A percentile compares a stretch with the other conserved stretches of the same genome.
phyloP scores from a whole-genome alignment of 35 echinoderm and acorn worm genomes.

The Acanthaster planci region DNA sequence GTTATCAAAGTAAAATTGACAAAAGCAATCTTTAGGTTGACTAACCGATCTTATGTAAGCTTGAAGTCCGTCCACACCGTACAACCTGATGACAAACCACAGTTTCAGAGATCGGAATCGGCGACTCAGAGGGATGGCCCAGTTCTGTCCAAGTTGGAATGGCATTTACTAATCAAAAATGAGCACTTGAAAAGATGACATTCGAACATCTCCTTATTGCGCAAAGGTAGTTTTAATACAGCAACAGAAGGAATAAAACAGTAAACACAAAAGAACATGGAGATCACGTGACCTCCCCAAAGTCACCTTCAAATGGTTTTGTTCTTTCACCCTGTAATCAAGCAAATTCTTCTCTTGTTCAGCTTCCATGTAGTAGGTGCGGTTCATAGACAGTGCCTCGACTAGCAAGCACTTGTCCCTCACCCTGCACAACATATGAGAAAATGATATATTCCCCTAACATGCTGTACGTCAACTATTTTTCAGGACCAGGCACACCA shows the following conservation, averaged over 20 bases:
- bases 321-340: conserved; percentile 47
- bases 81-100: conserved; percentile 77
- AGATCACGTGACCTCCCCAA: too few species aligned
- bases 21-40: neutral
- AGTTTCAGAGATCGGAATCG: conserved; percentile 75
- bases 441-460: neutral
- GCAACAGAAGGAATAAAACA: too few species aligned
- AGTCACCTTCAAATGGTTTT: neutral
- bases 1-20: too few species aligned
- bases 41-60: conserved; percentile 71
- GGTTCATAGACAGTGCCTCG: conserved; percentile 60
- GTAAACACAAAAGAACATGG: too few species aligned
- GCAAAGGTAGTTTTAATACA: too few species aligned
- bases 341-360: conserved; percentile 46
- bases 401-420: conserved; percentile 47
- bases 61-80: conserved; percentile 68
- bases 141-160: conserved; percentile 44
- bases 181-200: too few species aligned
- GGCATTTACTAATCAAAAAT: neutral
- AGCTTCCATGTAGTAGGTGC: conserved; percentile 59
- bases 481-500: too few species aligned
- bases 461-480: too few species aligned
- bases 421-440: conserved; percentile 40
- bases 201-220: too few species aligned
- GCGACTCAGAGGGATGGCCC: conserved; percentile 64